Conservation (phyloP, 2,113 vertebrate genomes). For the Trichechus manatus region DNA sequence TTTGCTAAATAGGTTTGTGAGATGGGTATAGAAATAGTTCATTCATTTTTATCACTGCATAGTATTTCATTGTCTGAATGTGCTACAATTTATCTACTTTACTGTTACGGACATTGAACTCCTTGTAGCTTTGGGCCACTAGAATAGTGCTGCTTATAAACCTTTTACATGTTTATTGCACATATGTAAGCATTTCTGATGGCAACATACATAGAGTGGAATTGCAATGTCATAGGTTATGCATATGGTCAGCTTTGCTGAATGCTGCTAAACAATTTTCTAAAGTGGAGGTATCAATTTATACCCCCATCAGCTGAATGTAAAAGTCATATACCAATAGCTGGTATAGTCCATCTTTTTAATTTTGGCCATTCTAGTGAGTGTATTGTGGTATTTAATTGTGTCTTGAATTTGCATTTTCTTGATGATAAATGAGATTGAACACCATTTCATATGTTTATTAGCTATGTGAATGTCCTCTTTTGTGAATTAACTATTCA, state of each 20-base stretch:
- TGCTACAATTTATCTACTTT: neutral
- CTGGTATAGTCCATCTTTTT: neutral
- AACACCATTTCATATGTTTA: too few relatives aligned
- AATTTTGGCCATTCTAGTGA: neutral
- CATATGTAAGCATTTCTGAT: neutral
- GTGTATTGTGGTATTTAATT: neutral
- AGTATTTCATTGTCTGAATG: too few relatives aligned
- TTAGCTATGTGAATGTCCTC: too few relatives aligned
- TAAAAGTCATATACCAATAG: neutral
- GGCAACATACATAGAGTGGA: neutral
- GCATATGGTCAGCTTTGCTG: neutral
- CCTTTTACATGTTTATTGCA: neutral
- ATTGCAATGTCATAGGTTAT: neutral
- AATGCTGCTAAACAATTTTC: neutral
- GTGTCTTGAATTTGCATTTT: neutral
- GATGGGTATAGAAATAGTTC: neutral
- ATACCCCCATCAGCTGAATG: neutral
- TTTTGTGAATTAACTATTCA: neutral
- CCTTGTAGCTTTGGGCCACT: neutral
- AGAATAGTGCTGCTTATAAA: neutral
- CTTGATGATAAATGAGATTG: neutral
- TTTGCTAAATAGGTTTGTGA: neutral
- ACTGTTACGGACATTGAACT: neutral
- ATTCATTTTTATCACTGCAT: neutral
- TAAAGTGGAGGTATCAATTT: neutral